phyloP scores from a whole-genome alignment of 2,113 vertebrate genomes.

The Charadrius vociferus region DNA sequence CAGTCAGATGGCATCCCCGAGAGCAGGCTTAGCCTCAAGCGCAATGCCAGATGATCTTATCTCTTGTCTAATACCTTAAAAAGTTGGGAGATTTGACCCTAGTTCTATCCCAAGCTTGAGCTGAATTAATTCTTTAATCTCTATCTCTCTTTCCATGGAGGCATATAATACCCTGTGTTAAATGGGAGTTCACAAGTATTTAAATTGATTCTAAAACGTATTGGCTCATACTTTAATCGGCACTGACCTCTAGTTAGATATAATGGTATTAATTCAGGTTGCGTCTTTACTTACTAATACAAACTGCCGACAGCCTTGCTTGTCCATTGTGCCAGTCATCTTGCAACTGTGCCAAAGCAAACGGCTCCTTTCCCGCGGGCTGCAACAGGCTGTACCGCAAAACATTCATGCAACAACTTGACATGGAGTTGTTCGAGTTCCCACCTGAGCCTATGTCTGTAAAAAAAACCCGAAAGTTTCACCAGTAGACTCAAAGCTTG shows the following conservation, averaged over 20 bases:
- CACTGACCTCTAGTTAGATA: not conserved
- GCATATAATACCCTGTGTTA: not conserved
- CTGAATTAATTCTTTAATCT: not conserved
- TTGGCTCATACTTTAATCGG: not conserved
- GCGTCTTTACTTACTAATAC: not conserved
- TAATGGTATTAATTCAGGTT: not conserved
- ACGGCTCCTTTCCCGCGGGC: not conserved
- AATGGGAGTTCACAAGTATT: not conserved
- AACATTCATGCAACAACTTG: not conserved
- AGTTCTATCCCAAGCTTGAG: not conserved
- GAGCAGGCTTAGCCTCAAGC: not conserved
- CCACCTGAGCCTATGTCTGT: not conserved
- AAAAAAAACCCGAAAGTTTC: not conserved
- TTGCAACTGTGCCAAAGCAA: not conserved
- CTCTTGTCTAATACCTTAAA: not conserved
- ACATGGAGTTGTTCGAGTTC: not conserved
- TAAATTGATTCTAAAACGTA: not conserved
- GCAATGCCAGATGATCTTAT: not conserved
- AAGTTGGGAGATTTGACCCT: not conserved
- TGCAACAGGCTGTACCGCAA: not conserved
- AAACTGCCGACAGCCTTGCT: not conserved
- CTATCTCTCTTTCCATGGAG: not conserved
- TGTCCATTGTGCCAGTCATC: not conserved
- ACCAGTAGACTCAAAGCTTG: accelerated
- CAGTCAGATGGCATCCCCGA: not conserved